phyloP scores from a whole-genome alignment of 2,797 vertebrate genomes.

The Sebastes flavidus region DNA sequence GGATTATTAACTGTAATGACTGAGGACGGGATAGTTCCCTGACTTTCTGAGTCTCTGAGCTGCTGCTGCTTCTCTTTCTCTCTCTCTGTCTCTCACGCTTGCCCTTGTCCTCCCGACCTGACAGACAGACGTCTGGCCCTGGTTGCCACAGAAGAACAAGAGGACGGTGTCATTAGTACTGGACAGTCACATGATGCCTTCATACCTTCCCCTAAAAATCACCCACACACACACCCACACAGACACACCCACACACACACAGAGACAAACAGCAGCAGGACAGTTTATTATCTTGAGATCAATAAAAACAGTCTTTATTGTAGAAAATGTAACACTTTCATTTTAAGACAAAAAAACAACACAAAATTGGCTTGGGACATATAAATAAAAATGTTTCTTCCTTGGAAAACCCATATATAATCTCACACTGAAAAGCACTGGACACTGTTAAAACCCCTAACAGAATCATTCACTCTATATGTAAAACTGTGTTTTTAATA shows the following conservation, averaged over 20 bases:
- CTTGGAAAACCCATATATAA: conserved; percentile 41
- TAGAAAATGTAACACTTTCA: conserved; percentile 66
- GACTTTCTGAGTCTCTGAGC: conserved; percentile 3
- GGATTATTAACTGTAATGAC: not conserved
- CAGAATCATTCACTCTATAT: not conserved
- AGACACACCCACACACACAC: not conserved
- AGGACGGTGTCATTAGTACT: conserved; percentile 71
- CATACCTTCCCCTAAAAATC: conserved; percentile 19
- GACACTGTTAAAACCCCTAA: conserved; percentile 1
- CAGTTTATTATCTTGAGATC: conserved; percentile 15
- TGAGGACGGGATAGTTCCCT: not conserved
- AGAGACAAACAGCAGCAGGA: not conserved
- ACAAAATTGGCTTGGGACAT: conserved; percentile 50
- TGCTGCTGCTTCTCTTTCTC: conserved; percentile 2
- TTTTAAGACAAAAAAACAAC: conserved; percentile 34
- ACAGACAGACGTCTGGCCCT: conserved; percentile 66
- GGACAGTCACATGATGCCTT: conserved; percentile 75
- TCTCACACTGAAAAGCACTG: conserved; percentile 22
- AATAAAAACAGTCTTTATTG: conserved; percentile 73
- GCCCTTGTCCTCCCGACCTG: conserved; percentile 71
- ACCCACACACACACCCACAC: not conserved
- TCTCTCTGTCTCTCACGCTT: conserved; percentile 33
- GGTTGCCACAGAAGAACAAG: conserved; percentile 61
- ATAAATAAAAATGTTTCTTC: conserved; percentile 76
- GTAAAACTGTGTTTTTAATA: not conserved